A percentile compares a stretch with the other conserved stretches of the same genome.
phyloP scores from a whole-genome alignment of 1,140 invertebrate genomes.

The Polypedilum vanderplanki region DNA sequence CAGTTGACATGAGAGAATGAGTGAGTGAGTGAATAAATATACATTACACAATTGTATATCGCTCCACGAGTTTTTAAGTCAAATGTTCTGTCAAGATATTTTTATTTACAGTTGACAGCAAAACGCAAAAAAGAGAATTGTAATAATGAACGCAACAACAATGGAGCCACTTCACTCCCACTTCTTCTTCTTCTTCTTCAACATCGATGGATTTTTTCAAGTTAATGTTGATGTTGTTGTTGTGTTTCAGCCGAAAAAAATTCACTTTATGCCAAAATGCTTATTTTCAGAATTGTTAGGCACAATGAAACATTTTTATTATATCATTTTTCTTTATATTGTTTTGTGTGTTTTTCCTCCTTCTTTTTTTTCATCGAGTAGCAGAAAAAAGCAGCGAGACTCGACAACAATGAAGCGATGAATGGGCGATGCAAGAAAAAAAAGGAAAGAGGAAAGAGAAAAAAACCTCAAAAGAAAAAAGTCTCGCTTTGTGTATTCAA shows the following conservation, averaged over 20 bases:
- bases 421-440: constrained; percentile 1
- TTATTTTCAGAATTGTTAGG: constrained; percentile 19
- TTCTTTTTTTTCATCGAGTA: not conserved
- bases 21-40: no score
- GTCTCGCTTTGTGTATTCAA: not conserved
- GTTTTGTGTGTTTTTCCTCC: not conserved
- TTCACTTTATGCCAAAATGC: constrained; percentile 1
- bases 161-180: not conserved
- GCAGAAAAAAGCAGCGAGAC: no score
- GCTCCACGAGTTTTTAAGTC: constrained; percentile 9
- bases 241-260: not conserved
- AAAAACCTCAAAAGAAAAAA: not conserved
- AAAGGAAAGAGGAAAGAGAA: not conserved
- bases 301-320: constrained; percentile 19
- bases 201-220: not conserved
- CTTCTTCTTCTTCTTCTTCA: not conserved
- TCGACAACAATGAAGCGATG: not conserved
- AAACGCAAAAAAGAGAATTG: not conserved
- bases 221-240: not conserved
- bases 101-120: not conserved
- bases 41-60: not conserved
- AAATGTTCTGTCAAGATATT: constrained; percentile 13
- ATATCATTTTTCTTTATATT: constrained; percentile 17
- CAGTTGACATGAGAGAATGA: no score
- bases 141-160: no score